Percentiles rank a stretch among this genome's conserved stretches.
phyloP scores from a whole-genome alignment of 2,888 invertebrate species.

The Vandiemenella viatica region DNA sequence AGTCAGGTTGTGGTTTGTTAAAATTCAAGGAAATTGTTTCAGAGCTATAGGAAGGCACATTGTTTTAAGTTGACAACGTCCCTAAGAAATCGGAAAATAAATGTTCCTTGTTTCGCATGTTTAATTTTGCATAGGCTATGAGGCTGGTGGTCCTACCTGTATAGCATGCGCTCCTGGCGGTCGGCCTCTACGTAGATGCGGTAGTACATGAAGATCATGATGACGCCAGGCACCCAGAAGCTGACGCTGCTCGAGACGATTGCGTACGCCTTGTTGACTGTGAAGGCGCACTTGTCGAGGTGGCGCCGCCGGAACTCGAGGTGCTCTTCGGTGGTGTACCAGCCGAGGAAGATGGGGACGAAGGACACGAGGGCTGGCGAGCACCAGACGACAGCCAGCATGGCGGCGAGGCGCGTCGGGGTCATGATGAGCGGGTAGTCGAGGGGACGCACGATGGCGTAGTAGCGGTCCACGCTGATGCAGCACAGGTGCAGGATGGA shows the following conservation, averaged over 20 bases:
- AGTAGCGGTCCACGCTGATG: conserved; percentile 61
- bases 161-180: conserved; percentile 29
- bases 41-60: too few species aligned
- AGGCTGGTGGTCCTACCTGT: conserved; percentile 22
- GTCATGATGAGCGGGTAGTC: conserved; percentile 92
- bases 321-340: conserved; percentile 82
- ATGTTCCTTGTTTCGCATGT: too few species aligned
- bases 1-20: too few species aligned
- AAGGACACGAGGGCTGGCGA: conserved; percentile 85
- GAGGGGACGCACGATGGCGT: conserved; percentile 83
- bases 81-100: too few species aligned
- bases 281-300: conserved; percentile 67
- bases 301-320: conserved; percentile 41
- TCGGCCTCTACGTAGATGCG: conserved; percentile 30
- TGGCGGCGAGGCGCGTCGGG: conserved; percentile 58
- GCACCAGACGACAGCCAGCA: conserved; percentile 83
- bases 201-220: conserved; percentile 31
- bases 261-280: conserved; percentile 75
- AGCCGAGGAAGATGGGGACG: conserved; percentile 85
- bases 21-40: too few species aligned
- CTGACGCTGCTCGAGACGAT: conserved; percentile 79
- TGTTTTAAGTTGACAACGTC: too few species aligned
- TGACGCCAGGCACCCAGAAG: conserved; percentile 63
- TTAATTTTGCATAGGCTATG: too few species aligned
- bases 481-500: conserved; percentile 88